These are phyloP conservation scores for Uria aalge DNA, from an alignment of 2,113 vertebrate genomes.

Conservation along the genomic window DNA sequence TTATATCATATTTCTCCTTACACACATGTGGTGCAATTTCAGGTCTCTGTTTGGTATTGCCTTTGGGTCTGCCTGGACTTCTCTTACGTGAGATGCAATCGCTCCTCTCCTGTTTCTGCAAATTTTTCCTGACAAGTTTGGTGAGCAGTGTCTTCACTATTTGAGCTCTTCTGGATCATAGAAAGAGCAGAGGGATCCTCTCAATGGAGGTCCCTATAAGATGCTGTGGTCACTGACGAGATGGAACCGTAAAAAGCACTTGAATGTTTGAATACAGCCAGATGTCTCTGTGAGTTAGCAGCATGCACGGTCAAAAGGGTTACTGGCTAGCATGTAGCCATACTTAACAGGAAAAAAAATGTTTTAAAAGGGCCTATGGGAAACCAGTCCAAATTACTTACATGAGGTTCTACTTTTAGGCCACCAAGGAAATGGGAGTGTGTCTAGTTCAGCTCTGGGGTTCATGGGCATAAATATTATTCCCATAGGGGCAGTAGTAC, in stretches of 20 bases:
- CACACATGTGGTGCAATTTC: slow-evolving; percentile 39
- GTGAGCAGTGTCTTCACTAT: background rate
- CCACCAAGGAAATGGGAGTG: slow-evolving; percentile 16
- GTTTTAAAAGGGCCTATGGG: background rate
- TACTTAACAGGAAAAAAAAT: background rate
- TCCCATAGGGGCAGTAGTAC: background rate
- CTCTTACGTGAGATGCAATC: background rate
- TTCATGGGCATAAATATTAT: background rate
- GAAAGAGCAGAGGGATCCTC: background rate
- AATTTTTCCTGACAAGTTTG: background rate
- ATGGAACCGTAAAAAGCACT: background rate
- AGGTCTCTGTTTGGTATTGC: slow-evolving; percentile 45
- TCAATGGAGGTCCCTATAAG: background rate
- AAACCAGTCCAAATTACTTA: background rate
- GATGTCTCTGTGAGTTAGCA: background rate
- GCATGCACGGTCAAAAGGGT: background rate
- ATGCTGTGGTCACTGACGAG: background rate
- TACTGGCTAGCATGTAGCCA: background rate
- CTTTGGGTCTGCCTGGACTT: slow-evolving; percentile 51
- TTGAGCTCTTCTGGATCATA: background rate
- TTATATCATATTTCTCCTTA: slow-evolving; percentile 76
- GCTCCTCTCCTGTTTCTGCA: background rate
- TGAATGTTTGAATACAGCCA: slow-evolving; percentile 1
- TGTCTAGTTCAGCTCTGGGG: background rate
- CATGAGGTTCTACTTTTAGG: background rate